Evolutionary conservation across 2,888 invertebrate genomes (phyloP).

Genomic region (Pristionchus fissidentatus): DNA sequence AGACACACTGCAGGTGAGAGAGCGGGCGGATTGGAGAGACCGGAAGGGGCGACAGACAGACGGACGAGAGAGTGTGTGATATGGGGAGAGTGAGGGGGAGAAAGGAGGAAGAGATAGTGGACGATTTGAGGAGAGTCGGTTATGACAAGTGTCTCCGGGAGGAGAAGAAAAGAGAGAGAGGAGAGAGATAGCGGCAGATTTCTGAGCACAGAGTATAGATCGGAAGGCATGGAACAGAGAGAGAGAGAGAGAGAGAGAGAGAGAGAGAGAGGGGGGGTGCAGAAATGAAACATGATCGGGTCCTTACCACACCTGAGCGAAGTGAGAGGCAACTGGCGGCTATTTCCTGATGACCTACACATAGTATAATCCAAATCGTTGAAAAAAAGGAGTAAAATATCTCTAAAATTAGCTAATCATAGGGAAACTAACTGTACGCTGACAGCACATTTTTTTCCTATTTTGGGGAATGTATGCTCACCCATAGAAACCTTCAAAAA

Average conservation of each 20-base stretch:
- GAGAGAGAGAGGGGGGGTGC: too few species aligned
- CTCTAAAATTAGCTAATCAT: not conserved
- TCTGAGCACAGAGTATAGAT: constrained; percentile 20
- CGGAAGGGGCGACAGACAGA: not conserved
- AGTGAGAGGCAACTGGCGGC: not conserved
- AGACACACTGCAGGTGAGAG: too few species aligned
- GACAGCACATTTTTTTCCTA: too few species aligned
- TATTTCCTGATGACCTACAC: not conserved
- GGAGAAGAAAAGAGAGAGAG: constrained; percentile 3
- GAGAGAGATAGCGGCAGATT: not conserved
- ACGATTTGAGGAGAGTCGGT: not conserved
- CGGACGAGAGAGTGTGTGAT: not conserved
- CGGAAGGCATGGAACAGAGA: constrained; percentile 41
- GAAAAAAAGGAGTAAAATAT: not conserved
- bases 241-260: constrained; percentile 15
- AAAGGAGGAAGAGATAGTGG: not conserved
- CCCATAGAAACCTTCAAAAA: too few species aligned
- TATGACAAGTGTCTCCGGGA: constrained; percentile 9
- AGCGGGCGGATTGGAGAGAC: constrained; percentile 11
- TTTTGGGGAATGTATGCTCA: too few species aligned
- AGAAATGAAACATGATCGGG: constrained; percentile 41
- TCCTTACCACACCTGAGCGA: constrained; percentile 33
- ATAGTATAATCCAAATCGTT: not conserved
- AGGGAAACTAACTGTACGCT: too few species aligned
- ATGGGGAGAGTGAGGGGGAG: not conserved